A percentile compares a stretch with the other conserved stretches of the same genome.
Evolutionary conservation across 2,888 invertebrate genomes (phyloP).

Genomic region (Muscina levida): DNA sequence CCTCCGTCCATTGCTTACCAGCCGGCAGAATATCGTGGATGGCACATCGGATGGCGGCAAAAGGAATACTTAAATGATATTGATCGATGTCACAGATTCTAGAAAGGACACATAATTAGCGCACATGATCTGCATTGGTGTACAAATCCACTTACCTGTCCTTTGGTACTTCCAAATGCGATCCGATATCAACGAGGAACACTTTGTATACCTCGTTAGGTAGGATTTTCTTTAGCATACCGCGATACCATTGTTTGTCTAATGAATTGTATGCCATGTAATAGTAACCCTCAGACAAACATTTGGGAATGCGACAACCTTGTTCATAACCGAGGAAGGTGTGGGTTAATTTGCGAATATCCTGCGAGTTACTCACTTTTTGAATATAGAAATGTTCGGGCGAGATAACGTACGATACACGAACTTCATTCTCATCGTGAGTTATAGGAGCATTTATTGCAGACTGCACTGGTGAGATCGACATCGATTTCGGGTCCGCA

Average conservation of each 20-base stretch:
- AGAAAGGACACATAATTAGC: slow-evolving; percentile 60
- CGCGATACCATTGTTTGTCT: slow-evolving; percentile 85
- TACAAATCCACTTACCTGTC: slow-evolving; percentile 80
- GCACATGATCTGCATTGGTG: background rate
- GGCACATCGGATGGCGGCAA: slow-evolving; percentile 83
- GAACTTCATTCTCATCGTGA: slow-evolving; percentile 61
- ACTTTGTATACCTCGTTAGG: slow-evolving; percentile 80
- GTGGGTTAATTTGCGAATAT: slow-evolving; percentile 67
- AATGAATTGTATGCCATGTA: slow-evolving; percentile 83
- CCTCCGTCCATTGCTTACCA: slow-evolving; percentile 81
- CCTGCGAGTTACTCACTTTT: slow-evolving; percentile 45
- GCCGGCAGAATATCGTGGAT: slow-evolving; percentile 82
- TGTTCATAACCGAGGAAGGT: slow-evolving; percentile 64
- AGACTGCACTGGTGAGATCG: background rate
- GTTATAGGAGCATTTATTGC: background rate
- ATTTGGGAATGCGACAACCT: slow-evolving; percentile 67
- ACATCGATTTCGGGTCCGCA: background rate
- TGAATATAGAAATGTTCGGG: slow-evolving; percentile 84
- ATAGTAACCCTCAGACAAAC: slow-evolving; percentile 81
- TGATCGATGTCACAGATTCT: slow-evolving; percentile 81
- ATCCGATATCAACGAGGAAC: slow-evolving; percentile 85
- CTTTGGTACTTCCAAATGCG: slow-evolving; percentile 80
- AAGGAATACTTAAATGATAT: slow-evolving; percentile 79
- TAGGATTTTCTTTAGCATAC: slow-evolving; percentile 73
- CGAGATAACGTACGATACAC: slow-evolving; percentile 82